Conservation (phyloP, 1,140 invertebrate genomes). For the Pentalonia nigronervosa region DNA sequence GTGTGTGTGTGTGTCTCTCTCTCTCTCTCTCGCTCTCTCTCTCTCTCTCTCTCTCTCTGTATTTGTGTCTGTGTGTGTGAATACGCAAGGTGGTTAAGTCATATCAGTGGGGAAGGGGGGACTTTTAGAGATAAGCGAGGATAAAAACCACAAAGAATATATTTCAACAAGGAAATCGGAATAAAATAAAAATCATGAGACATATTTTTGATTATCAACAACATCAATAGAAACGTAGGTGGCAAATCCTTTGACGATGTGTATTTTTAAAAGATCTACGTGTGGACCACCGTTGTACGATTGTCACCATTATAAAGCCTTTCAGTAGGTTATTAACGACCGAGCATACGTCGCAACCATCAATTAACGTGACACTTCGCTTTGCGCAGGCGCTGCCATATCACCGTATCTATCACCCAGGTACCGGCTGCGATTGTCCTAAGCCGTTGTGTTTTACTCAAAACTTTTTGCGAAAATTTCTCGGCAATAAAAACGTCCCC, state of each 20-base stretch:
- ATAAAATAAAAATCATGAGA: conserved; percentile 11
- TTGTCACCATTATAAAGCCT: conserved; percentile 22
- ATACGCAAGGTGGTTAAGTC: background rate
- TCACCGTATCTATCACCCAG: background rate
- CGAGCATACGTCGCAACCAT: conserved; percentile 3
- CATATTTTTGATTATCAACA: conserved; percentile 6
- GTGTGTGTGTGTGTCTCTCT: background rate
- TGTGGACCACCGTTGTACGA: background rate
- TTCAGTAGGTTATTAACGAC: conserved; percentile 30
- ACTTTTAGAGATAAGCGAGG: background rate
- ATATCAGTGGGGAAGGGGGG: background rate
- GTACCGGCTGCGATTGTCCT: background rate
- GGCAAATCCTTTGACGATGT: background rate
- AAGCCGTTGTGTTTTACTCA: background rate
- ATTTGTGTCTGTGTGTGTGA: background rate
- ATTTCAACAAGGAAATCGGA: background rate
- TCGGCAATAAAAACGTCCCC: background rate
- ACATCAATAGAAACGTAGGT: background rate
- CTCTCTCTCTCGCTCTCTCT: too few relatives aligned
- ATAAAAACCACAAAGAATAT: conserved; percentile 9
- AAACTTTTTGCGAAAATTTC: background rate
- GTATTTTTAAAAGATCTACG: background rate
- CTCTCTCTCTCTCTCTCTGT: too few relatives aligned
- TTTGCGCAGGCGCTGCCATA: background rate
- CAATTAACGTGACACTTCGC: conserved; percentile 36